A percentile compares a stretch with the other conserved stretches of the same genome.
Evolutionary conservation across 2,888 invertebrate species (phyloP).

Genomic region (Ligdia adustata): DNA sequence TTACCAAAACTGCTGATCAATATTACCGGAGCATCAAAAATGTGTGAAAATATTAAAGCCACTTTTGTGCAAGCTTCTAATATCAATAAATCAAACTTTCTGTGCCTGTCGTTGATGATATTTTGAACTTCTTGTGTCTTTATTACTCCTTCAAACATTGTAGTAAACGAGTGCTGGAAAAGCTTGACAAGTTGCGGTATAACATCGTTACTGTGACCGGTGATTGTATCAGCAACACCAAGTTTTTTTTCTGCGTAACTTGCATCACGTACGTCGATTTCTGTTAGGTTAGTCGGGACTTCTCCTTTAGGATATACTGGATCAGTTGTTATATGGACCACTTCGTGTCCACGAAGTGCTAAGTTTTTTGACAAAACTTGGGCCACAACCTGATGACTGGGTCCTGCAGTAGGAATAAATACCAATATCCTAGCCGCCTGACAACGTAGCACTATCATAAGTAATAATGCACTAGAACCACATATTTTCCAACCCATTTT

Average conservation of each 20-base stretch:
- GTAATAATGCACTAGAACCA: too few species aligned
- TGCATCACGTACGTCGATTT: conserved; percentile 14
- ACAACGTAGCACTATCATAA: too few species aligned
- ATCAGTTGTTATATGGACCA: conserved; percentile 16
- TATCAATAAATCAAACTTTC: conserved; percentile 47
- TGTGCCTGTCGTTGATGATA: conserved; percentile 12
- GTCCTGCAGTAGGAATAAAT: too few species aligned
- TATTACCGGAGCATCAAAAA: conserved; percentile 48
- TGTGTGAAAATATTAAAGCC: conserved; percentile 37
- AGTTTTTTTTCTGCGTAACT: conserved; percentile 1
- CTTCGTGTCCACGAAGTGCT: conserved; percentile 22
- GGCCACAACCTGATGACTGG: too few species aligned
- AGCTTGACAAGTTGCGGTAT: background rate
- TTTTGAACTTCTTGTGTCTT: conserved; percentile 17
- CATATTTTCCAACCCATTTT: too few species aligned
- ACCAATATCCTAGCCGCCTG: too few species aligned
- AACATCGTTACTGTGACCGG: conserved; percentile 4
- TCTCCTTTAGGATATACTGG: conserved; percentile 10
- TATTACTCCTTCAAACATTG: conserved; percentile 11
- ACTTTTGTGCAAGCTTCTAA: conserved; percentile 43
- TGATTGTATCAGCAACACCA: background rate
- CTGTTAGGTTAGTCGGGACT: conserved; percentile 11
- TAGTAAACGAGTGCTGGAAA: conserved; percentile 4
- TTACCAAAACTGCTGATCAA: conserved; percentile 43
- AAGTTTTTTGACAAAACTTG: too few species aligned